Percentiles rank a stretch among this genome's conserved stretches.
Evolutionary conservation across 2,888 invertebrate genomes (phyloP).

Genomic region (Mythimna lalbum): DNA sequence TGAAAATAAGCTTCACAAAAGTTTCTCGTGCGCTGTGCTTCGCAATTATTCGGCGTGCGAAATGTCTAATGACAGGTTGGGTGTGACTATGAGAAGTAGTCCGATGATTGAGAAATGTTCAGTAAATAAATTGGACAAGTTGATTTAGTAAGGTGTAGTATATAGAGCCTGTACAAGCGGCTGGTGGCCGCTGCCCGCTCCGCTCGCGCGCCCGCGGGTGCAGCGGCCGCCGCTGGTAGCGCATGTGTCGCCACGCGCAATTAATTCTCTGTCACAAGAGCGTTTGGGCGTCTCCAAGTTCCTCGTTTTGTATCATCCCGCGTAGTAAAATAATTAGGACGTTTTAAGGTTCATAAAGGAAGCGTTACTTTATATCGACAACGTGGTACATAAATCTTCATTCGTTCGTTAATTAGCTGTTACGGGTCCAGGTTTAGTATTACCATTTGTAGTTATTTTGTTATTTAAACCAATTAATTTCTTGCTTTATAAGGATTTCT

Average conservation of each 20-base stretch:
- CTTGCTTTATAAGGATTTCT: slow-evolving; percentile 6
- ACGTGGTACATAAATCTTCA: slow-evolving; percentile 90
- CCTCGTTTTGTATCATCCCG: slow-evolving; percentile 86
- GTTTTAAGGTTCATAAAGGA: slow-evolving; percentile 90
- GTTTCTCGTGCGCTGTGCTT: slow-evolving; percentile 50
- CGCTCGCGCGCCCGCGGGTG: slow-evolving; percentile 61
- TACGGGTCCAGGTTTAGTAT: slow-evolving; percentile 73
- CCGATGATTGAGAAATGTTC: slow-evolving; percentile 40
- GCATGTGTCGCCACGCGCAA: slow-evolving; percentile 89
- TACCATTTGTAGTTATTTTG: slow-evolving; percentile 67
- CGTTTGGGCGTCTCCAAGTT: slow-evolving; percentile 89
- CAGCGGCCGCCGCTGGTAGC: slow-evolving; percentile 62
- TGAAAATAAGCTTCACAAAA: slow-evolving; percentile 64
- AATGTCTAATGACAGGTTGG: slow-evolving; percentile 57
- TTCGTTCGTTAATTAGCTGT: slow-evolving; percentile 87
- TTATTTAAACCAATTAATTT: slow-evolving; percentile 46
- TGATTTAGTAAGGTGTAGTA: slow-evolving; percentile 37
- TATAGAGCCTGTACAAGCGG: neutral
- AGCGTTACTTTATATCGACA: slow-evolving; percentile 90
- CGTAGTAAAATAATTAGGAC: slow-evolving; percentile 90
- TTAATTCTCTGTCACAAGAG: slow-evolving; percentile 90
- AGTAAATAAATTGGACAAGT: slow-evolving; percentile 44
- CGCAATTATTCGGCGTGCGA: slow-evolving; percentile 53
- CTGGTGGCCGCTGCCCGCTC: slow-evolving; percentile 42
- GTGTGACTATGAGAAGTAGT: slow-evolving; percentile 42